Base-by-base conservation (phyloP, 2,888 invertebrate genomes). In the Dexiosoma caninum region DNA sequence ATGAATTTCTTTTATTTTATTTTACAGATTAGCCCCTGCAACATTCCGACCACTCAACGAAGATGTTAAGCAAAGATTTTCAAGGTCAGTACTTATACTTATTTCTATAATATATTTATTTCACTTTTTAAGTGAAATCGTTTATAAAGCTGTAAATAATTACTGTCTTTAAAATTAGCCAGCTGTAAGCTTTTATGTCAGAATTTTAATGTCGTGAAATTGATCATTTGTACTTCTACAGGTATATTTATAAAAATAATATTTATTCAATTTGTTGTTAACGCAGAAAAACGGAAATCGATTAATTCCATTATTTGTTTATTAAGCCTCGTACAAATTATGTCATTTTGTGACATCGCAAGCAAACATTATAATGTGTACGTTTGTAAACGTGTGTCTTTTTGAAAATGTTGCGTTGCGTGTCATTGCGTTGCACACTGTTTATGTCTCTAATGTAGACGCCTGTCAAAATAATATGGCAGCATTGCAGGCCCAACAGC, bases 21-120 rank as follows among this genome's bases (percentile, higher is more conserved):
- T 44, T 83, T 82, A 2, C 53, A 83, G 83, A 82, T 79, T 83
- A 81, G 55, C 82, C 30, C 81, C 78, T 44, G 78, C 74, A 46
- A 59, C 71, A 49, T 64, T 77, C 46, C 74, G 71, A 62, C 72
- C 83, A 72, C 57, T 82, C 76, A 83, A 72, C 80, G 83, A 84
- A 81, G 82, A 83, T 84, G 84, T 82, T 76, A 82, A 83, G 67
- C 82, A 69, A 44, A 69, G 76, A 69, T 79, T 70, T 82, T 83
- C 84, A 81, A 83, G 84, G 84, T 84, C 49, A 84, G 83, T 76
- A 27, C 23, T 21, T 37, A 6, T 40, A 27, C 6, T 4, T 42
- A 44, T 2, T 10, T 44, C 2, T 60, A 14, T 55, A 9, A 10
- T 21, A 0, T 7, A 32, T 7, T 32, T 35, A 19, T 55, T 12